A percentile compares a stretch with the other conserved stretches of the same genome.
Evolutionary conservation across 2,888 invertebrate species (phyloP).

Genomic region (Latheticus oryzae): DNA sequence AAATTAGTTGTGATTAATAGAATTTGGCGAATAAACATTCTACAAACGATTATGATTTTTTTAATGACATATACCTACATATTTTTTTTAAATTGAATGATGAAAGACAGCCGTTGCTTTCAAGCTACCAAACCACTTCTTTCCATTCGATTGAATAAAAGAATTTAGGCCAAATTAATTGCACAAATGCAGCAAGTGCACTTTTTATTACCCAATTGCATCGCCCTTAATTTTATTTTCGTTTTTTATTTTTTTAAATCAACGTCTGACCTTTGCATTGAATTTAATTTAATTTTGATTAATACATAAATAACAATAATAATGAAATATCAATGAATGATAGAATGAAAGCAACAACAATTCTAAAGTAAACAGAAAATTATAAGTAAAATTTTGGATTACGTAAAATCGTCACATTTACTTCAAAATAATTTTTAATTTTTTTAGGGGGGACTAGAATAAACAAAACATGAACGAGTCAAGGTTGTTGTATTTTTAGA

Average conservation of each 20-base stretch:
- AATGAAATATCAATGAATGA: too few species aligned
- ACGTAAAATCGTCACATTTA: too few species aligned
- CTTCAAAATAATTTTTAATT: too few species aligned
- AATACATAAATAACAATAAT: conserved; percentile 12
- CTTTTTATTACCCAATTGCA: conserved; percentile 37
- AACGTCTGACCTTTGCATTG: conserved; percentile 11
- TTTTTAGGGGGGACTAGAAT: conserved; percentile 28
- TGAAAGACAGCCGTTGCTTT: conserved; percentile 15
- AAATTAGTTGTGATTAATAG: conserved; percentile 42
- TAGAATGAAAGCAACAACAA: too few species aligned
- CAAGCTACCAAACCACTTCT: conserved; percentile 1
- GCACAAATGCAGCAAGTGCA: conserved; percentile 34
- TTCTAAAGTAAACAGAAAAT: too few species aligned
- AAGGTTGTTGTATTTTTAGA: conserved; percentile 44
- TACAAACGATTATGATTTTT: conserved; percentile 7
- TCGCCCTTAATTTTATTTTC: conserved; percentile 37
- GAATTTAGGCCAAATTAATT: conserved; percentile 36
- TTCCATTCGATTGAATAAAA: conserved; percentile 26
- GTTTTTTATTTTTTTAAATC: conserved; percentile 29
- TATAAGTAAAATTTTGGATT: too few species aligned
- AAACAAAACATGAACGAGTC: conserved; percentile 35
- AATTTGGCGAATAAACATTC: conserved; percentile 42
- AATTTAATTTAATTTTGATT: conserved; percentile 3
- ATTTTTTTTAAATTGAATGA: too few species aligned
- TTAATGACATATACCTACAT: conserved; percentile 1